Conservation (phyloP, 2,113 vertebrate species). For the Rattus rattus region DNA sequence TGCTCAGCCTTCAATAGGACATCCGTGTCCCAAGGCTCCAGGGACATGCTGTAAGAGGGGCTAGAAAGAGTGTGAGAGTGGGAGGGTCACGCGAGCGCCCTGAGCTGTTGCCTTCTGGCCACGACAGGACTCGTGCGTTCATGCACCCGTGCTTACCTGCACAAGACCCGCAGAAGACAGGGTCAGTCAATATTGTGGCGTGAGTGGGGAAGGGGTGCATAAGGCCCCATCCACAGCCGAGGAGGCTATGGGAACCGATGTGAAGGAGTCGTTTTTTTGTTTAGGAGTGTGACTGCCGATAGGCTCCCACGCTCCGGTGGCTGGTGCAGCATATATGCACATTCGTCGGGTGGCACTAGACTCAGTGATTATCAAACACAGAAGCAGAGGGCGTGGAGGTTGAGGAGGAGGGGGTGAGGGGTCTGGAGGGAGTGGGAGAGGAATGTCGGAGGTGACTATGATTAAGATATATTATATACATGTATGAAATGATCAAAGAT, state of each 20-base stretch:
- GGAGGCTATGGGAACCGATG: background rate
- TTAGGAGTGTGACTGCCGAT: background rate
- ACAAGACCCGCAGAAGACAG: background rate
- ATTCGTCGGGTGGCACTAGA: background rate
- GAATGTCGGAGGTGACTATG: background rate
- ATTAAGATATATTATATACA: background rate
- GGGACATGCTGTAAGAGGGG: background rate
- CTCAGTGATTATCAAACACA: background rate
- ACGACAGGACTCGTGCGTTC: too few relatives aligned
- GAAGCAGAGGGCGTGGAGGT: background rate
- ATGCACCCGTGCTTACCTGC: background rate
- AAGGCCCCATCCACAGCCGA: background rate
- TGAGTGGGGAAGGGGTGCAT: too few relatives aligned
- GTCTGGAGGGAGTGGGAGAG: background rate
- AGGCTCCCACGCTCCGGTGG: background rate
- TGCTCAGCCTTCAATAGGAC: background rate
- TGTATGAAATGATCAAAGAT: background rate
- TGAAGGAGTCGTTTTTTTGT: background rate
- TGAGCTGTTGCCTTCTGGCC: background rate
- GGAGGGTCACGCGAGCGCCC: background rate
- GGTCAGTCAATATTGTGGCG: background rate
- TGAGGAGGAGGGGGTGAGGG: background rate
- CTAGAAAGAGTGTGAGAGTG: background rate
- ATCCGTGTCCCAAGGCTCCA: background rate
- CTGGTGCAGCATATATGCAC: too few relatives aligned